Percentiles rank a stretch among this genome's conserved stretches.
phyloP scores from a whole-genome alignment of 2,797 vertebrate species.

The Phoebastria nigripes region DNA sequence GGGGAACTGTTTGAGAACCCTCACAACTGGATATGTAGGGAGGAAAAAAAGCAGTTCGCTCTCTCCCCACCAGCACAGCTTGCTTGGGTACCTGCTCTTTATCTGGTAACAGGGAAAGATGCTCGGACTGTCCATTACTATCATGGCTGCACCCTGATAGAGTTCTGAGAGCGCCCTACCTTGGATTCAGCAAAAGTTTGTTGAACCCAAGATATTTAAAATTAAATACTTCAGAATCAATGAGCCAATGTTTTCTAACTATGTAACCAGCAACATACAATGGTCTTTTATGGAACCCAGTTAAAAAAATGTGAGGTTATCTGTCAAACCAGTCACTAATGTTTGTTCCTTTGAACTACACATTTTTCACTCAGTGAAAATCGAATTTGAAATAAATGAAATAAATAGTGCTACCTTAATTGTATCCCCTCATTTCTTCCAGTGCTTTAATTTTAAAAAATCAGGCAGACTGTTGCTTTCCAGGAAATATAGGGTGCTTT shows the following conservation, averaged over 20 bases:
- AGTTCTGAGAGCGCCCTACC: neutral
- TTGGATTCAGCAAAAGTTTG: neutral
- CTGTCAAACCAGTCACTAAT: neutral
- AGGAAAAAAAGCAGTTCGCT: neutral
- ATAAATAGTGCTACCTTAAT: neutral
- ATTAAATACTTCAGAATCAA: neutral
- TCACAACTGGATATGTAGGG: neutral
- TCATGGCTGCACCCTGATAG: neutral
- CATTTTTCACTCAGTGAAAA: neutral
- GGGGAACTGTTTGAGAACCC: neutral
- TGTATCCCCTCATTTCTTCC: neutral
- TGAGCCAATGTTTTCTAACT: neutral
- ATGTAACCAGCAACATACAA: neutral
- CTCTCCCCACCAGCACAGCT: neutral
- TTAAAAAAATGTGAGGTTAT: neutral
- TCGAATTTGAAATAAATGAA: neutral
- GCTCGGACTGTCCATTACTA: neutral
- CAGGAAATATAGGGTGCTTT: neutral
- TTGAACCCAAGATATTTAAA: neutral
- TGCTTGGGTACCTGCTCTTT: neutral
- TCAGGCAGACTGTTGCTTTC: neutral
- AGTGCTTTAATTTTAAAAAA: neutral
- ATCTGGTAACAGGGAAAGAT: neutral
- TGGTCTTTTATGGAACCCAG: neutral
- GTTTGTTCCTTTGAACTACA: neutral